Evolutionary conservation across 2,113 vertebrate genomes (phyloP).

Genomic region (Menura novaehollandiae): DNA sequence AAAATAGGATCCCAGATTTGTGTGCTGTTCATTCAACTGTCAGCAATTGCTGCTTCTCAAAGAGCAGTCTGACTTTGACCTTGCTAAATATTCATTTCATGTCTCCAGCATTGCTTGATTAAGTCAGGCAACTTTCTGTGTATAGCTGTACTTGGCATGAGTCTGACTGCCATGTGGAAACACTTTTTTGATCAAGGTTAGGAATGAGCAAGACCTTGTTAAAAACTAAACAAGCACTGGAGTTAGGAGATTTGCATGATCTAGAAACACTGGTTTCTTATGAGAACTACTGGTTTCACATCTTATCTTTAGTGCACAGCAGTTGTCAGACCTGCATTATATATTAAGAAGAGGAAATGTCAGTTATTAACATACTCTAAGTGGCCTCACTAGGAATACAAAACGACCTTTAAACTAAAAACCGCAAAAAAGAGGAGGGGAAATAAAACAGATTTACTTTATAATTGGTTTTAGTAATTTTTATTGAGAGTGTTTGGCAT

Average conservation of each 20-base stretch:
- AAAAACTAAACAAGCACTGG: conserved; percentile 57
- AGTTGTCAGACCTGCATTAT: conserved; percentile 23
- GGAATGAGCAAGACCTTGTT: conserved; percentile 44
- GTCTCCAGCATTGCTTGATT: conserved; percentile 15
- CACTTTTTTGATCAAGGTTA: conserved; percentile 61
- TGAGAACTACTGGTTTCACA: conserved; percentile 17
- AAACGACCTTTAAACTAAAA: conserved; percentile 61
- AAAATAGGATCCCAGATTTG: conserved; percentile 29
- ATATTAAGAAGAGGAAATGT: conserved; percentile 64
- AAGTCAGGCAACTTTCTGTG: conserved; percentile 33
- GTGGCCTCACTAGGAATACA: conserved; percentile 37
- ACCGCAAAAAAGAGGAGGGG: background rate
- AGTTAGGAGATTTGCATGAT: conserved; percentile 34
- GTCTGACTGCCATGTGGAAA: conserved; percentile 43
- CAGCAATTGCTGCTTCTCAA: conserved; percentile 28
- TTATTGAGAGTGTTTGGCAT: conserved; percentile 36
- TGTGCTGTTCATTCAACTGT: conserved; percentile 41
- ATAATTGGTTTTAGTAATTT: conserved; percentile 25
- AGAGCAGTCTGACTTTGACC: conserved; percentile 38
- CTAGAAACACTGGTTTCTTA: conserved; percentile 32
- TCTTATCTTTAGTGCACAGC: conserved; percentile 51
- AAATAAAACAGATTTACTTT: conserved; percentile 60
- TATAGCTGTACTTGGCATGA: background rate
- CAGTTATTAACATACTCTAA: conserved; percentile 62
- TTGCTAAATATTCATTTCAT: conserved; percentile 53